A percentile compares a stretch with the other conserved stretches of the same genome.
Conservation (phyloP, 2,888 invertebrate species). For the Pherbina coryleti region DNA sequence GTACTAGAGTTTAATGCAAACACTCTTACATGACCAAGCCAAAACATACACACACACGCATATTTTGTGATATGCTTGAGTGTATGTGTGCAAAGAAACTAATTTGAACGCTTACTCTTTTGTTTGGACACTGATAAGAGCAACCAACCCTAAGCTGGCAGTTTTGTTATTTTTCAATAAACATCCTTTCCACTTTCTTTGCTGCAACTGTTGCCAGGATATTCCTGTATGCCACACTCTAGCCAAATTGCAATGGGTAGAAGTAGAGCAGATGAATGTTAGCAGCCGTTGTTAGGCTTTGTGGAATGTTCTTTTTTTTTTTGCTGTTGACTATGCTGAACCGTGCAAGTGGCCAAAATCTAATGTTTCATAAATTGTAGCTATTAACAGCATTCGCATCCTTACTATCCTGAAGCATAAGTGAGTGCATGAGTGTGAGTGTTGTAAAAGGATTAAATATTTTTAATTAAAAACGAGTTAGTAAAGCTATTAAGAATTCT, state of each 20-base stretch:
- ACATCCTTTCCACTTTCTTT: not conserved
- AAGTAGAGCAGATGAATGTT: not conserved
- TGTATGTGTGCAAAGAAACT: too few species aligned
- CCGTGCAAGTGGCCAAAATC: not conserved
- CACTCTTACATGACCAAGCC: not conserved
- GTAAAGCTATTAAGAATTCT: not conserved
- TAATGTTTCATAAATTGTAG: not conserved
- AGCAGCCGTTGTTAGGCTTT: not conserved
- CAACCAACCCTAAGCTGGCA: not conserved
- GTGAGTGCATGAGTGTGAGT: not conserved
- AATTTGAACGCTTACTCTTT: too few species aligned
- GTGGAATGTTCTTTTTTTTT: not conserved
- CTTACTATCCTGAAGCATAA: not conserved
- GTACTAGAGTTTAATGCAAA: not conserved
- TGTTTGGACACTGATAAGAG: too few species aligned
- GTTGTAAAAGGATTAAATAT: not conserved
- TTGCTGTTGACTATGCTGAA: not conserved
- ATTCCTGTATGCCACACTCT: not conserved
- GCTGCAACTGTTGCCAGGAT: not conserved
- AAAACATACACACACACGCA: not conserved
- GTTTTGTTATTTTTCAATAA: constrained; percentile 4
- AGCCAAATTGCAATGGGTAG: not conserved
- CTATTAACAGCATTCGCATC: not conserved
- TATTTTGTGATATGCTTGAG: not conserved
- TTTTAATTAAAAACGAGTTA: constrained; percentile 20